phyloP scores from a whole-genome alignment of 2,888 invertebrate species.

The Apomyelois bistriatella region DNA sequence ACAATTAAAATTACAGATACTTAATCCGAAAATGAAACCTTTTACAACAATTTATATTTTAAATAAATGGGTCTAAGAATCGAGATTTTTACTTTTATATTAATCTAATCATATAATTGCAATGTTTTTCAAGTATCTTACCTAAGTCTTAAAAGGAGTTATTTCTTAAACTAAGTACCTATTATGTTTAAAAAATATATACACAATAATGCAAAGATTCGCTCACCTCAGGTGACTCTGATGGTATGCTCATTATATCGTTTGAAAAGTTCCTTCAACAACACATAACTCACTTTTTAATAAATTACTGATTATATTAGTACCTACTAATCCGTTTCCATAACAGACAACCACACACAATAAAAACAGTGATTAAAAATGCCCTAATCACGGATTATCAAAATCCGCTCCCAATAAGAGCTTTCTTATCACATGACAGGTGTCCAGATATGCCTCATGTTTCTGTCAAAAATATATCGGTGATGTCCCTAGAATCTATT shows the following conservation, averaged over 20 bases:
- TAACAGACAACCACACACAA: conserved; percentile 12
- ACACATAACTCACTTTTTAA: conserved; percentile 1
- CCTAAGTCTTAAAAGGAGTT: too few relatives aligned
- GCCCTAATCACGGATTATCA: conserved; percentile 20
- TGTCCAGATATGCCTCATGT: conserved; percentile 43
- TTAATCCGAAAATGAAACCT: too few relatives aligned
- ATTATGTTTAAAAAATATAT: background rate
- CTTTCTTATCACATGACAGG: conserved; percentile 49
- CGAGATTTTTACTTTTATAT: too few relatives aligned
- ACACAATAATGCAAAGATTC: background rate
- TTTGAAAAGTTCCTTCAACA: background rate
- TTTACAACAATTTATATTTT: too few relatives aligned
- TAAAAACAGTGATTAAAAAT: conserved; percentile 12
- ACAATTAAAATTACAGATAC: too few relatives aligned
- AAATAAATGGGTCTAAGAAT: too few relatives aligned
- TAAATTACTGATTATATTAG: too few relatives aligned
- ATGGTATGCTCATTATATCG: conserved; percentile 3
- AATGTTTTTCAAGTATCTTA: too few relatives aligned
- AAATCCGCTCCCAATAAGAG: conserved; percentile 28
- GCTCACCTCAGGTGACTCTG: conserved; percentile 4
- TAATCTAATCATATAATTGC: too few relatives aligned
- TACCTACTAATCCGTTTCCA: conserved; percentile 10
- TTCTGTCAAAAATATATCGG: conserved; percentile 33
- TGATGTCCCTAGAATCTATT: conserved; percentile 18
- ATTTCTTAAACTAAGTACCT: background rate